Evolutionary conservation across 2,888 invertebrate genomes (phyloP).

Genomic region (Chouioia cunea): DNA sequence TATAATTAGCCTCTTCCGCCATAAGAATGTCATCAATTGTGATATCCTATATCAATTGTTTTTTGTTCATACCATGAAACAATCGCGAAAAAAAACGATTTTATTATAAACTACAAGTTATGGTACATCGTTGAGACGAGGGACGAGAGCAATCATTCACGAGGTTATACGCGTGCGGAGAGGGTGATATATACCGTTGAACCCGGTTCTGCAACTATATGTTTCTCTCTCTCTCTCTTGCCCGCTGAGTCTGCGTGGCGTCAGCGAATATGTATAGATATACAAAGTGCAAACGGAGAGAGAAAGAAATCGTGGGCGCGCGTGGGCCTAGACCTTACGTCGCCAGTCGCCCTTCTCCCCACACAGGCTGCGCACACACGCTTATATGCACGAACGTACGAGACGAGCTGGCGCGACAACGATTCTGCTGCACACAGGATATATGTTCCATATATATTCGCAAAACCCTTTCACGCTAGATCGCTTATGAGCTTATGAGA

Average conservation of each 20-base stretch:
- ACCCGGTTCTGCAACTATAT: constrained; percentile 19
- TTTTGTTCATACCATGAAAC: too few species aligned
- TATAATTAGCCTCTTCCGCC: too few species aligned
- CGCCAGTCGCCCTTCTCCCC: constrained; percentile 15
- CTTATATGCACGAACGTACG: constrained; percentile 6
- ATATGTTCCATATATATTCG: neutral
- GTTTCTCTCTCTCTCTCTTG: neutral
- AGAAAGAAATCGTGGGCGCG: constrained; percentile 6
- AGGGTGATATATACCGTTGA: constrained; percentile 13
- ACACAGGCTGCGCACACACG: neutral
- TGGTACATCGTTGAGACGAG: too few species aligned
- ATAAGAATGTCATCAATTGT: too few species aligned
- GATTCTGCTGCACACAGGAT: neutral
- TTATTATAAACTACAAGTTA: too few species aligned
- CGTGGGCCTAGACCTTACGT: constrained; percentile 41
- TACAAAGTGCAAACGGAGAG: too few species aligned
- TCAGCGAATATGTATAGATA: constrained; percentile 16
- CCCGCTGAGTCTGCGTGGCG: neutral
- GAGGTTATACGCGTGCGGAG: too few species aligned
- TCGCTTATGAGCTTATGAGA: neutral
- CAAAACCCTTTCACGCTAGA: constrained; percentile 19
- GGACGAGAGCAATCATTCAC: too few species aligned
- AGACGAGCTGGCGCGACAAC: constrained; percentile 28
- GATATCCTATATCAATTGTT: too few species aligned
- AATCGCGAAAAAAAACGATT: too few species aligned